Evolutionary conservation across 2,888 invertebrate species (phyloP), one percentile per base, ranked within the genome.

Genomic region (Dasypolia templi): DNA sequence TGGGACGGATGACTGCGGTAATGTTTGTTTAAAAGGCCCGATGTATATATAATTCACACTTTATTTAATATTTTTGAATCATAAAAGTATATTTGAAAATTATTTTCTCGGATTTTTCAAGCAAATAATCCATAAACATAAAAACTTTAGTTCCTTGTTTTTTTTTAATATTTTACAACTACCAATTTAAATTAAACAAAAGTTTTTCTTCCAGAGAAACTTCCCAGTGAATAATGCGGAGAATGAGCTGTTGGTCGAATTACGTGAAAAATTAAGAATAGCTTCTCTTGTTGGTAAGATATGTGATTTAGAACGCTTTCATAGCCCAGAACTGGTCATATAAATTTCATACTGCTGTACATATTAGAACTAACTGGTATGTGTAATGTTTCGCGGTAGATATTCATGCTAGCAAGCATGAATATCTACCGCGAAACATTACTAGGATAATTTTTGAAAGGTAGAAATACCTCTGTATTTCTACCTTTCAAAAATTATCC

Each of bases 171-270:
- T 58, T 32, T 58, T 58, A n/a, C 22, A 22, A n/a, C 19, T 19
- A n/a, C 19, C 12, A 44, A n/a, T n/a, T 55, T 26, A 17, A 56
- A 56, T 26, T 22, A 11, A 29, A 29, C 17, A 19, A 51, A n/a
- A 14, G 19, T 22, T 7, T 12, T 51, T 72, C n/a, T 89, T 92
- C 42, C 90, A 95, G 95, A 85, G 74, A 29, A 84, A 87, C 22
- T 94, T 92, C 71, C 94, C 95, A 3, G 94, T 95, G 2, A 91
- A 91, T 64, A 79, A 55, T 1, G 80, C 87, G 44, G 73, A 82
- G 3, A 61, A 58, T 0, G 79, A 84, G 29, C 80, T 95, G 2
- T 17, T 83, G 6, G 56, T n/a, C 0, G 94, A 95, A 77, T 71
- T 95, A 56, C 49, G 26, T 2, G 88, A 91, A 26, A 95, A 95